Evolutionary conservation across 2,113 vertebrate genomes (phyloP).

Genomic region (Trichomycterus rosablanca): DNA sequence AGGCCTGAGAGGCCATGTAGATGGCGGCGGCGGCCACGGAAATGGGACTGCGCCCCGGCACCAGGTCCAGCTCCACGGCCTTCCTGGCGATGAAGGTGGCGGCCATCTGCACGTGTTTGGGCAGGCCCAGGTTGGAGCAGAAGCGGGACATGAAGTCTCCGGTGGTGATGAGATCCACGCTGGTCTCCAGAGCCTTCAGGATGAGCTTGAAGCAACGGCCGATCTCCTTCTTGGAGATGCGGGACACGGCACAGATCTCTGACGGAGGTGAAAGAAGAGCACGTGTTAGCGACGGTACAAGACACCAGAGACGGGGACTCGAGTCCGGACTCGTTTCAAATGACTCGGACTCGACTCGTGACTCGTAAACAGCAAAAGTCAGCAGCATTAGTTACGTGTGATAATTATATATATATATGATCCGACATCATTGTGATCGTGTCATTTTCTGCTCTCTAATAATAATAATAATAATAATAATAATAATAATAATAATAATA

Average conservation of each 20-base stretch:
- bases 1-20: conserved; percentile 98
- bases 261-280: conserved; percentile 8
- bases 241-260: conserved; percentile 98
- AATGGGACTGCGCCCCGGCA: conserved; percentile 94
- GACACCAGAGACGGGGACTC: too few relatives aligned
- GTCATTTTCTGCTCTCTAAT: too few relatives aligned
- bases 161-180: conserved; percentile 96
- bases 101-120: conserved; percentile 97
- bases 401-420: too few relatives aligned
- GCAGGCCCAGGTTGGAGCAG: conserved; percentile 94
- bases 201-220: conserved; percentile 97
- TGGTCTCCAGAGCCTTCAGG: conserved; percentile 96
- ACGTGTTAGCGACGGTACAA: too few relatives aligned
- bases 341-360: too few relatives aligned
- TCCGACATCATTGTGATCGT: too few relatives aligned
- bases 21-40: conserved; percentile 96
- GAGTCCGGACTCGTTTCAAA: too few relatives aligned
- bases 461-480: too few relatives aligned
- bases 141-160: conserved; percentile 99
- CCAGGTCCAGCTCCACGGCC: conserved; percentile 92
- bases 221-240: conserved; percentile 98
- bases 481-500: too few relatives aligned
- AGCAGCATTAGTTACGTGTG: too few relatives aligned
- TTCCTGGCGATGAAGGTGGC: conserved; percentile 93
- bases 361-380: too few relatives aligned